phyloP scores from a whole-genome alignment of 2,888 invertebrate genomes.

The Glaucopsyche alexis region DNA sequence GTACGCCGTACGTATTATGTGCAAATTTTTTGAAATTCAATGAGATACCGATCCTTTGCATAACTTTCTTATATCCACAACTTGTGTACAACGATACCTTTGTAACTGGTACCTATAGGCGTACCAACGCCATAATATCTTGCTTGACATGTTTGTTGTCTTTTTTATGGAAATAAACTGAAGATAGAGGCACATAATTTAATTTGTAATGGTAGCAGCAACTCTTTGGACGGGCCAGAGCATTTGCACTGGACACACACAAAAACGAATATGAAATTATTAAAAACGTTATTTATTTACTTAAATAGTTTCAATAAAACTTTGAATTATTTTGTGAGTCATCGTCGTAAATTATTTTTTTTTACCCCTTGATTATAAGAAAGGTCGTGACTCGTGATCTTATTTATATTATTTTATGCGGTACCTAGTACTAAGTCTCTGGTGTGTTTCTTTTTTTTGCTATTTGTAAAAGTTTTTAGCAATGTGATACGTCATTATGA shows the following conservation, averaged over 20 bases:
- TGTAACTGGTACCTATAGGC: background rate
- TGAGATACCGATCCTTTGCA: background rate
- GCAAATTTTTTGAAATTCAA: constrained; percentile 15
- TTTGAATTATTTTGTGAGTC: background rate
- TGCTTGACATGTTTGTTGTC: no score
- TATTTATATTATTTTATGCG: background rate
- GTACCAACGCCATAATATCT: background rate
- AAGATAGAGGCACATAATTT: no score
- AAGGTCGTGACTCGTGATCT: no score
- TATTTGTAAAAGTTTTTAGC: background rate
- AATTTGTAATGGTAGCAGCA: no score
- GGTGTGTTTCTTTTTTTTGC: background rate
- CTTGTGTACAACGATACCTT: background rate
- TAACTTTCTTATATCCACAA: background rate
- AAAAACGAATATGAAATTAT: no score
- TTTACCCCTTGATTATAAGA: background rate
- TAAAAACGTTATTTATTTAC: no score
- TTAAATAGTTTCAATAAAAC: no score
- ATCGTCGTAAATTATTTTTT: background rate
- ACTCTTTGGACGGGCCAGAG: no score
- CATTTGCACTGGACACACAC: no score
- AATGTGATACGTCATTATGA: no score
- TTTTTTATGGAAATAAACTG: no score
- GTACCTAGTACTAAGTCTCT: background rate
- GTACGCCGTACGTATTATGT: background rate